Percentiles rank a stretch among this genome's conserved stretches.
Conservation (phyloP, 2,888 invertebrate species). For the Patella pellucida region DNA sequence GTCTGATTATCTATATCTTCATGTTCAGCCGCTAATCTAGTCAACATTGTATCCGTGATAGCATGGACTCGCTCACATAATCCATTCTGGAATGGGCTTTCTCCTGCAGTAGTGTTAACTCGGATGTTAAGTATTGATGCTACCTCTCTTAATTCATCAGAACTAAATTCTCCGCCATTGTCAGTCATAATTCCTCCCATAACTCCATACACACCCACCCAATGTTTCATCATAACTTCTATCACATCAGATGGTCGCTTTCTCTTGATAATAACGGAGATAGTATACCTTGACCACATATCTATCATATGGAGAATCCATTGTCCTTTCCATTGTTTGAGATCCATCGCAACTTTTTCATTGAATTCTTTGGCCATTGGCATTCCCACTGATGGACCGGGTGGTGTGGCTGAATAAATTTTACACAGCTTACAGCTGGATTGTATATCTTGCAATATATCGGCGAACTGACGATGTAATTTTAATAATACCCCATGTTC, state of each 20-base stretch:
- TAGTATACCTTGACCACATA: slow-evolving; percentile 25
- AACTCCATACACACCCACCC: slow-evolving; percentile 28
- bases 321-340: slow-evolving; percentile 12
- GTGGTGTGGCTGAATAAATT: too few species aligned
- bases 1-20: too few species aligned
- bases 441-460: too few species aligned
- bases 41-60: too few species aligned
- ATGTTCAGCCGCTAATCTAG: too few species aligned
- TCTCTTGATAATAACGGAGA: slow-evolving; percentile 23
- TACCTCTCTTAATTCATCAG: slow-evolving; percentile 25
- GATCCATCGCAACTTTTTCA: too few species aligned
- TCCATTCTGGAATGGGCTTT: background rate
- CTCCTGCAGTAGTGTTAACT: too few species aligned
- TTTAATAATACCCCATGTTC: background rate
- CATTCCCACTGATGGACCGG: too few species aligned
- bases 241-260: slow-evolving; percentile 27
- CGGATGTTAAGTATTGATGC: background rate
- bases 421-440: too few species aligned
- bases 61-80: background rate
- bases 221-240: slow-evolving; percentile 21
- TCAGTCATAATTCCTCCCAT: slow-evolving; percentile 21
- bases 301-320: slow-evolving; percentile 28
- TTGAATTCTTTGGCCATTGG: too few species aligned
- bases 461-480: slow-evolving; percentile 25
- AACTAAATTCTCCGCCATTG: slow-evolving; percentile 6